Conservation (phyloP, 2,797 vertebrate genomes). For the Huso huso region DNA sequence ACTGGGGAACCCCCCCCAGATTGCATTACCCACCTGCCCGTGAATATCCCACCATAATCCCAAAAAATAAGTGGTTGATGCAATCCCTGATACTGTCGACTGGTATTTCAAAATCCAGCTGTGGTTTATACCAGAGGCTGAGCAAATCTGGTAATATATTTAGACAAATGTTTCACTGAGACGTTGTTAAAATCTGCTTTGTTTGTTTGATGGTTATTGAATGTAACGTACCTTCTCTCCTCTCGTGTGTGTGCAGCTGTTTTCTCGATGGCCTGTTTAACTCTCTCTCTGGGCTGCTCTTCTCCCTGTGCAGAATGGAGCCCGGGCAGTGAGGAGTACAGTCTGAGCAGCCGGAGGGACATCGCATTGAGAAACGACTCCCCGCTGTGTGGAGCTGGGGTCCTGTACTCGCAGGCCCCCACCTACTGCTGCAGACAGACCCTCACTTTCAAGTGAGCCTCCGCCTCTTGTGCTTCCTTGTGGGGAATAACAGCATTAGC, state of each 20-base stretch:
- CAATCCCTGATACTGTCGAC: no score
- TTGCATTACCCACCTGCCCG: no score
- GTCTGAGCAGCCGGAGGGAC: slow-evolving; percentile 89
- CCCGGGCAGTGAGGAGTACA: slow-evolving; percentile 81
- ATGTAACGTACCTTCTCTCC: no score
- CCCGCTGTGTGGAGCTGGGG: slow-evolving; percentile 53
- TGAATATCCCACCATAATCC: no score
- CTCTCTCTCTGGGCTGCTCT: neutral
- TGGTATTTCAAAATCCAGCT: no score
- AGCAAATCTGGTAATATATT: no score
- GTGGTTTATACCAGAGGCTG: no score
- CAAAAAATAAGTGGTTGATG: no score
- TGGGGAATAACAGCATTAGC: neutral
- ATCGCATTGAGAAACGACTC: slow-evolving; percentile 84
- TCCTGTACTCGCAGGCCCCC: slow-evolving; percentile 84
- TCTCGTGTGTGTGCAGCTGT: slow-evolving; percentile 8
- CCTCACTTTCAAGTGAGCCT: slow-evolving; percentile 80
- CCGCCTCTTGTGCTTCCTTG: neutral
- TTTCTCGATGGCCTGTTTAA: neutral
- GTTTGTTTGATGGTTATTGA: no score
- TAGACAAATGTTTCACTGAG: no score
- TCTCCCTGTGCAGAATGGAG: slow-evolving; percentile 71
- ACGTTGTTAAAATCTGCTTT: no score
- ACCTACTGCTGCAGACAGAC: slow-evolving; percentile 91
- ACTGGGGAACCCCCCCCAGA: no score